Evolutionary conservation across 2,888 invertebrate species (phyloP).

Genomic region (Stictocephala bisonia): DNA sequence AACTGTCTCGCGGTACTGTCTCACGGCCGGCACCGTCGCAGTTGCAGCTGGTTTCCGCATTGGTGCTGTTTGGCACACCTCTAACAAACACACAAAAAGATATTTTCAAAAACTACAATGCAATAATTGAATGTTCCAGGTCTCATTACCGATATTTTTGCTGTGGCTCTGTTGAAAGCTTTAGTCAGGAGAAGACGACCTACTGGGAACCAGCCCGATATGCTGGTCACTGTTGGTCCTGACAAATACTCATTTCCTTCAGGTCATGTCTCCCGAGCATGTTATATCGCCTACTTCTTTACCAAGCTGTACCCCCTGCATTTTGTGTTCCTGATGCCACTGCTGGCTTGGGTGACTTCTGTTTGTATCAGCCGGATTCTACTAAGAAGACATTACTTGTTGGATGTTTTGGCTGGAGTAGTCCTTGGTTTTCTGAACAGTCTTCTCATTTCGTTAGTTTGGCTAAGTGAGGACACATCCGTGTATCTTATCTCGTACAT

Average conservation of each 20-base stretch:
- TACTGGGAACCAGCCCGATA: constrained; percentile 72
- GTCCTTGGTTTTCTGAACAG: constrained; percentile 79
- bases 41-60: too few species aligned
- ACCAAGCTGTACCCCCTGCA: constrained; percentile 71
- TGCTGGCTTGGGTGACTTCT: constrained; percentile 79
- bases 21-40: too few species aligned
- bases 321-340: constrained; percentile 69
- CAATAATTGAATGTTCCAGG: constrained; percentile 73
- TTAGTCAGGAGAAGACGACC: constrained; percentile 82
- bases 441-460: constrained; percentile 73
- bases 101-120: too few species aligned
- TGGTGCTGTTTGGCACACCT: too few species aligned
- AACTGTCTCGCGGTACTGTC: too few species aligned
- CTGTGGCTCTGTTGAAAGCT: constrained; percentile 83
- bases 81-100: too few species aligned
- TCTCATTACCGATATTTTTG: constrained; percentile 81
- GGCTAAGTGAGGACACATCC: constrained; percentile 75
- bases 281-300: constrained; percentile 80
- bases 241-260: constrained; percentile 96
- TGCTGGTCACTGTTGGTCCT: constrained; percentile 77
- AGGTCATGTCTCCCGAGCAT: constrained; percentile 84
- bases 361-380: constrained; percentile 85
- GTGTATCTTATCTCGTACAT: constrained; percentile 67
- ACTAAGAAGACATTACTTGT: constrained; percentile 85
- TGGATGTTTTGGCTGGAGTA: constrained; percentile 85